phyloP scores from a whole-genome alignment of 2,888 invertebrate genomes.

The Temnothorax unifasciatus region DNA sequence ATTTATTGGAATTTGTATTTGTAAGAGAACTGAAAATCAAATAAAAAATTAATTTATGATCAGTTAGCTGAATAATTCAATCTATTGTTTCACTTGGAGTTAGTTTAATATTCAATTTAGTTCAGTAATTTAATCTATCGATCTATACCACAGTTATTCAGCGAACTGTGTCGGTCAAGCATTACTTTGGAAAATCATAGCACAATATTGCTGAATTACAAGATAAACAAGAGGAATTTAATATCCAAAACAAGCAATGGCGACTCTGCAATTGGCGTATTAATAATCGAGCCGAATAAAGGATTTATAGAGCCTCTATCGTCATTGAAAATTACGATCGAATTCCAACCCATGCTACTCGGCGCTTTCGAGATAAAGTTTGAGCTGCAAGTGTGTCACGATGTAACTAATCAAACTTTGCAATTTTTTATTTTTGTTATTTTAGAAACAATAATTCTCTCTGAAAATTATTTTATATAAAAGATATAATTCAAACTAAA shows the following conservation, averaged over 20 bases:
- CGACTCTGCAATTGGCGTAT: constrained; percentile 26
- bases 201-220: constrained; percentile 78
- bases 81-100: background rate
- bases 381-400: constrained; percentile 78
- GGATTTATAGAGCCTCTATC: constrained; percentile 86
- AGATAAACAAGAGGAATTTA: constrained; percentile 48
- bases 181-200: constrained; percentile 87
- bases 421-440: background rate
- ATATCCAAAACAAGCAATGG: background rate
- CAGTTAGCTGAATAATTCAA: background rate
- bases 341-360: constrained; percentile 87
- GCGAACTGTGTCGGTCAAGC: constrained; percentile 79
- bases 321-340: constrained; percentile 85
- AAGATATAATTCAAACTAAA: background rate
- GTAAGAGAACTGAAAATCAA: background rate
- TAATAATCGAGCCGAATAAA: constrained; percentile 70
- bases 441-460: background rate
- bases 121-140: background rate
- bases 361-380: constrained; percentile 87
- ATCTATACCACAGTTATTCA: constrained; percentile 81
- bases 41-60: background rate
- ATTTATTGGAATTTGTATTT: background rate
- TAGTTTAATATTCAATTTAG: background rate
- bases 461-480: background rate
- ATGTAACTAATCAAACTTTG: constrained; percentile 14